A percentile compares a stretch with the other conserved stretches of the same genome.
These are phyloP conservation scores for Gallinago solitaria DNA, from an alignment of 2,797 vertebrate species.

Conservation along the genomic window DNA sequence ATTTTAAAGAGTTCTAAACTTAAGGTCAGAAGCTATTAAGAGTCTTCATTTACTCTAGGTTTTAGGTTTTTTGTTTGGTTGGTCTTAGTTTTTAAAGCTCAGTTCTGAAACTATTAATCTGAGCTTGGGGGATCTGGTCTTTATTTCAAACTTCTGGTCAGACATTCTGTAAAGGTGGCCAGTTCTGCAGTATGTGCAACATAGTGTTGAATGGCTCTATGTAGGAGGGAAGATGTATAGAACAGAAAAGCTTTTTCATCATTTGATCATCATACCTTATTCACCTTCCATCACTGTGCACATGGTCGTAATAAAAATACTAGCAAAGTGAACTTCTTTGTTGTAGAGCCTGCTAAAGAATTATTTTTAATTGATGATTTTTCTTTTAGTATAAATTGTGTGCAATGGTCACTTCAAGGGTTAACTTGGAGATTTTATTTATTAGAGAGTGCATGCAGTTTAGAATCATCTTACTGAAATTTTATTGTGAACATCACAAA, in stretches of 20 bases:
- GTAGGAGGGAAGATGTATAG: not conserved
- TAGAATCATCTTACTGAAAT: not conserved
- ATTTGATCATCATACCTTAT: not conserved
- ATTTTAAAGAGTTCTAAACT: not conserved
- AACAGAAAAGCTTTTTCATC: not conserved
- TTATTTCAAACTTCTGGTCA: not conserved
- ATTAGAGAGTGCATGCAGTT: not conserved
- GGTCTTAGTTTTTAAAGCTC: not conserved
- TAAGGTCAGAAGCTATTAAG: not conserved
- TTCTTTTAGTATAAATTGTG: not conserved
- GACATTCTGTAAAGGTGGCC: not conserved
- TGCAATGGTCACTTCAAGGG: not conserved
- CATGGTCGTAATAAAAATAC: not conserved
- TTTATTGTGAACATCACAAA: not conserved
- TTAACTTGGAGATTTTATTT: not conserved
- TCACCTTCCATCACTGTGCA: not conserved
- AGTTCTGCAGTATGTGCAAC: not conserved
- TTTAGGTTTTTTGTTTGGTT: not conserved
- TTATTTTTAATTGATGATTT: not conserved
- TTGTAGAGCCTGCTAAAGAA: not conserved
- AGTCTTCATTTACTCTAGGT: not conserved
- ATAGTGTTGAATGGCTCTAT: not conserved
- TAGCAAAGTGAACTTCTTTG: not conserved
- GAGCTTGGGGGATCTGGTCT: not conserved
- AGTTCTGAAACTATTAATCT: not conserved